Evolutionary conservation across 92 coral and sea anemone species (phyloP), one percentile per base, ranked within the genome.

Genomic region (Parazoanthus darwini): DNA sequence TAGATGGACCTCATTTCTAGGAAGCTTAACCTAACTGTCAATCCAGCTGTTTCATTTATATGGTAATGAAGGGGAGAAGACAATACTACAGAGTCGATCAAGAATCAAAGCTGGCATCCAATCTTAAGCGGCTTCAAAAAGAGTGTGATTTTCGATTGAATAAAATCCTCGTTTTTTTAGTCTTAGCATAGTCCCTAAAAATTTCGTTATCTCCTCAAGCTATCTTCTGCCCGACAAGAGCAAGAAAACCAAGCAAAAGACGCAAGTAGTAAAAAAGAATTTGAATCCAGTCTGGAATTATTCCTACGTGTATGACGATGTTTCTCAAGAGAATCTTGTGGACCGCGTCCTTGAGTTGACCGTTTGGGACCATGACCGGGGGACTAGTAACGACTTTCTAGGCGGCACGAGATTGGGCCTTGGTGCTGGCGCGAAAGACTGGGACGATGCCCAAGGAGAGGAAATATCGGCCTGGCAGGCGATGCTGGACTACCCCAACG

Each of bases 321-420:
- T 91, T 35, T 82, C 96, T 18, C 85, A 84, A 9, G 98, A 95
- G 59, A 96, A 94, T 82, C 97, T 97, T 35, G 87, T 92, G 96
- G 95, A 97, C 93, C 96, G 94, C 81, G 97, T 91, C 92, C 88
- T 97, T 86, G 99, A 97, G 90, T 93, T 97, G 92, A 95, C 99
- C 85, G 97, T 97, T 88, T 97, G 99, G 99, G 99, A 97, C 93
- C 93, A 90, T 85, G 99, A 97, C 92, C 91, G 99, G 79, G 99
- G 99, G 46, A 76, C 96, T 43, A 97, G 97, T 81, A 97, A 97
- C 89, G 96, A 93, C 91, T 97, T 97, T 90, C 94, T 97, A 35
- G 99, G 99, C 36, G 99, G 99, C 71, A 88, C 94, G 65, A 92
- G 99, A 37, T 82, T 97, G 89, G 97, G 99, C 65, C 91, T 95